Conservation (phyloP, 2,797 vertebrate species). For the Anabacerthia variegaticeps region DNA sequence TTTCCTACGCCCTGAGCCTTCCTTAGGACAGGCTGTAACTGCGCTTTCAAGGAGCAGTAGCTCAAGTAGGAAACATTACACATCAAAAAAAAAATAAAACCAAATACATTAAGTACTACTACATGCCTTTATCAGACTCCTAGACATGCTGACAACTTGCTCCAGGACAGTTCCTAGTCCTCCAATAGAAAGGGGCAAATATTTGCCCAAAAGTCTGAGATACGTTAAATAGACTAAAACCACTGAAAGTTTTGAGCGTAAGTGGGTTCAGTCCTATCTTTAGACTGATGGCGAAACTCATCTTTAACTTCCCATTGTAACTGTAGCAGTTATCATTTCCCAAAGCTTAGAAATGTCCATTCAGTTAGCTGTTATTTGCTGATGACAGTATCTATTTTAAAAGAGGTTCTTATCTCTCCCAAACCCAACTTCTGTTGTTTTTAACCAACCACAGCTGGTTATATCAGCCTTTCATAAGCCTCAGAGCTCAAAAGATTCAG, state of each 20-base stretch:
- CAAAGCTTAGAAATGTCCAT: neutral
- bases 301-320: neutral
- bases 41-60: neutral
- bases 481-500: neutral
- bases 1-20: neutral
- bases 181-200: neutral
- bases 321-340: neutral
- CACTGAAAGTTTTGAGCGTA: neutral
- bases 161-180: neutral
- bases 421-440: neutral
- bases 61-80: neutral
- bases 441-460: neutral
- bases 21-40: neutral
- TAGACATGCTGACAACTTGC: neutral
- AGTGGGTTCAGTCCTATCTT: neutral
- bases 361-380: neutral
- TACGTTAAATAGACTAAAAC: neutral
- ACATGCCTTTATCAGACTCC: neutral
- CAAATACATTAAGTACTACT: neutral
- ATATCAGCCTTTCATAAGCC: neutral
- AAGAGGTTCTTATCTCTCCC: neutral
- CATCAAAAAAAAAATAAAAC: neutral
- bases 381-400: neutral
- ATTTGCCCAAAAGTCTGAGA: neutral
- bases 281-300: neutral